A percentile compares a stretch with the other conserved stretches of the same genome.
phyloP scores from a whole-genome alignment of 2,113 vertebrate species.

The Podarcis cretensis region DNA sequence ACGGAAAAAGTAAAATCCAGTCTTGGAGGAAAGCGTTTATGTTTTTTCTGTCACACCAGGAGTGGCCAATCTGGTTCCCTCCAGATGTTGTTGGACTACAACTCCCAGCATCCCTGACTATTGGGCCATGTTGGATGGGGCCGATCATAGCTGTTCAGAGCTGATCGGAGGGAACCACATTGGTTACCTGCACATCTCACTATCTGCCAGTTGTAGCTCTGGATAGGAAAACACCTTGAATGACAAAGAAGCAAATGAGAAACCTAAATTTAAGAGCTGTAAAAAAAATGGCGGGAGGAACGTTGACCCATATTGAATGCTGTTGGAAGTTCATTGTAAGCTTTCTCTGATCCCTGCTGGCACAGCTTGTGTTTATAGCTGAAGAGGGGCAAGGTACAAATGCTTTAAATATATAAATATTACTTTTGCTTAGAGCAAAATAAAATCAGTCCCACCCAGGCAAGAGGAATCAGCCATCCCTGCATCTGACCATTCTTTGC shows the following conservation, averaged over 20 bases:
- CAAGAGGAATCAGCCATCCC: too few relatives aligned
- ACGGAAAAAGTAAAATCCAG: neutral
- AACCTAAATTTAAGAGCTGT: neutral
- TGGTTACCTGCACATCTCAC: neutral
- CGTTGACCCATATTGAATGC: neutral
- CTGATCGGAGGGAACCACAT: too few relatives aligned
- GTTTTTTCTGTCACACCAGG: neutral
- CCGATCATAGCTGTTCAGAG: too few relatives aligned
- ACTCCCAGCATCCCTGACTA: too few relatives aligned
- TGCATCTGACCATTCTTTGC: too few relatives aligned
- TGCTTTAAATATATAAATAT: neutral
- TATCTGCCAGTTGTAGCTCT: neutral
- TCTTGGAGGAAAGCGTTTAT: neutral
- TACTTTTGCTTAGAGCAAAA: neutral
- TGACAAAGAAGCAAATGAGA: slow-evolving; percentile 6
- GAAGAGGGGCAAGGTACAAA: too few relatives aligned
- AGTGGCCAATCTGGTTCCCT: too few relatives aligned
- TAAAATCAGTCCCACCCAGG: too few relatives aligned
- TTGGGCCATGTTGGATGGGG: too few relatives aligned
- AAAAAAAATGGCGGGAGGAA: neutral
- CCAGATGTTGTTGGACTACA: too few relatives aligned
- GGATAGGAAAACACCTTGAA: neutral
- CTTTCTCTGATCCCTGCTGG: neutral
- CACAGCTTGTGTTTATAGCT: neutral
- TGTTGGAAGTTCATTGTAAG: neutral